Base-by-base conservation (phyloP, 2,797 vertebrate genomes). In the Monodelphis domestica region DNA sequence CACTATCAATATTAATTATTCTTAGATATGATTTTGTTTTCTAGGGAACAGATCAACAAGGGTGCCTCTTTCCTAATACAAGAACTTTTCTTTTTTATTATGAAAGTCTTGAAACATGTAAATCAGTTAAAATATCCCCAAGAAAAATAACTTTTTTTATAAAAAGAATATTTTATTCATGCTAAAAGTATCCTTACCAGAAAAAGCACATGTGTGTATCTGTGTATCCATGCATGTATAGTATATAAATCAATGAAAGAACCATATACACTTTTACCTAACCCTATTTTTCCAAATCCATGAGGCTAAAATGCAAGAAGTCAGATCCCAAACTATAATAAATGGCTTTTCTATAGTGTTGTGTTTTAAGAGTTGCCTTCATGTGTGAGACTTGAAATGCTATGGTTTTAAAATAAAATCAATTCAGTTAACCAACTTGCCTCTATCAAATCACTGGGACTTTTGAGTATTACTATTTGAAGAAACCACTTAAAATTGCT, bases 401-500 rank as follows among this genome's bases (percentile, higher is more conserved):
- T 95, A 38, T 91, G 56, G 53, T 95, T 45, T 94, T 78, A 91
- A 98, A 97, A 95, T 88, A 10, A 92, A 96, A 28, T 93, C 21
- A 38, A 87, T 45, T 95, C 78, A 96, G 70, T 33, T 15, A 90
- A 93, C 89, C 38, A n/a, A 96, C 96, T 97, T 97, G 89, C 70
- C 54, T 24, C 89, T 53, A 94, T 70, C 5, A 17, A 55, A 95
- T 97, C 95, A 89, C 56, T 92, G 91, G 97, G 24, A 88, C 26
- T 93, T 95, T 96, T 94, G 94, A 97, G 95, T 93, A 53, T 28
- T 88, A 63, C 1, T 87, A 1, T 87, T 87, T 92, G 54, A 94
- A 55, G 95, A 93, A 54, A 30, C 56, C 90, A 78, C 29, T 91
- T 95, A 97, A 97, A 97, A 95, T 91, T 95, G 95, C 92, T 96